Evolutionary conservation across 2,113 vertebrate genomes (phyloP).

Genomic region (Crotalus tigris): DNA sequence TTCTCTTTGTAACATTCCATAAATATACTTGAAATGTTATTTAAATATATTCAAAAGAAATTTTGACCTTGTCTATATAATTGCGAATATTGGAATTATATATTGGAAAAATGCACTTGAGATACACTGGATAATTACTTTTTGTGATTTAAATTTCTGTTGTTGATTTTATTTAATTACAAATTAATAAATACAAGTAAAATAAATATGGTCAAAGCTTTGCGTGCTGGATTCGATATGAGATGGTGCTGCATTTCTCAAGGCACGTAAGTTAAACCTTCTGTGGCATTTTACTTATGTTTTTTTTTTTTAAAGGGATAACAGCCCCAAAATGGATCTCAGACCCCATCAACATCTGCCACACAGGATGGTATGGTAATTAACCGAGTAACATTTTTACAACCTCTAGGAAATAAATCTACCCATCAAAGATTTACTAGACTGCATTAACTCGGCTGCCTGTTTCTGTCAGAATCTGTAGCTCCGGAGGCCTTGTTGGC

Average conservation of each 20-base stretch:
- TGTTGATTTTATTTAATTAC: slow-evolving; percentile 97
- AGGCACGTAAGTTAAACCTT: slow-evolving; percentile 17
- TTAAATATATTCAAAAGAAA: slow-evolving; percentile 92
- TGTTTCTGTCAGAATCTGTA: slow-evolving; percentile 25
- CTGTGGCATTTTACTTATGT: background rate
- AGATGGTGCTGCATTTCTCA: slow-evolving; percentile 30
- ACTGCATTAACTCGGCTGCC: slow-evolving; percentile 19
- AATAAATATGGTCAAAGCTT: slow-evolving; percentile 79
- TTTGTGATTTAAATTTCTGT: slow-evolving; percentile 96
- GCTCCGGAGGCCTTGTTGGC: slow-evolving; percentile 12
- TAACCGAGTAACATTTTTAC: slow-evolving; percentile 38
- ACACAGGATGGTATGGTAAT: slow-evolving; percentile 11
- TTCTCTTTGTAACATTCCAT: slow-evolving; percentile 97
- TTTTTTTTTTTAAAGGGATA: background rate
- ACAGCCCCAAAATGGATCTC: slow-evolving; percentile 17
- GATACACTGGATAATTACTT: slow-evolving; percentile 99
- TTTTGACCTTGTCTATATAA: slow-evolving; percentile 89
- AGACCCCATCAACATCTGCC: slow-evolving; percentile 40
- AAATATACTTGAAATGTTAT: slow-evolving; percentile 99
- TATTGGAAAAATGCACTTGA: slow-evolving; percentile 99
- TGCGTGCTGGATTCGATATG: slow-evolving; percentile 63
- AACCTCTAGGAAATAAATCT: slow-evolving; percentile 39
- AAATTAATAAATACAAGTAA: slow-evolving; percentile 94
- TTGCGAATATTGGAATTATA: slow-evolving; percentile 91
- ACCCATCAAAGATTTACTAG: slow-evolving; percentile 26